Base-by-base conservation (phyloP, 2,113 vertebrate species). In the Mirounga angustirostris region DNA sequence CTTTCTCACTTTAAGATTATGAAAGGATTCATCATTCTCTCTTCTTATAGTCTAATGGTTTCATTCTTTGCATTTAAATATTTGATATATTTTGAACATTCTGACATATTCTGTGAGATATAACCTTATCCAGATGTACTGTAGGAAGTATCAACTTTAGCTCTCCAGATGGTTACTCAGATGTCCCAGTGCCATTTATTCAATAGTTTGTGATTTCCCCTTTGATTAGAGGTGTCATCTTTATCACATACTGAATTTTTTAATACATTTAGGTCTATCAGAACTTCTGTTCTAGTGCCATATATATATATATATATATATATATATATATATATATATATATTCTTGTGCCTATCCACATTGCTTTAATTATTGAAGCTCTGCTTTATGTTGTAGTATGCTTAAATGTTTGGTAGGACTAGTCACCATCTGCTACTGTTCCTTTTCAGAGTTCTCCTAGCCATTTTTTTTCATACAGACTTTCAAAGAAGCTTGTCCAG, bases 1-100 rank as follows among this genome's bases (percentile, higher is more conserved):
- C 91, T 91, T 93, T 36, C 30, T 65, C n/a, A 80, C 6, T 24
- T 91, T 65, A 69, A 43, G 36, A 71, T 95, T 83, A 43, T 79
- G n/a, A 93, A 82, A 87, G 7, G 19, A 91, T 50, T 91, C 24
- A 50, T 18, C 69, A 74, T 1, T 36, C 83, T 95, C 95, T 92
- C 28, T 58, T 33, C 69, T 93, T 40, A 52, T 73, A 91, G 1
- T 30, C 8, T 73, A 71, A 24, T 83, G 16, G 21, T 58, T 85
- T 93, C 74, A 79, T 78, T 87, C 18, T 84, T 94, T 40, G 36
- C 30, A 59, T 84, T 91, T 91, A 91, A 69, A 84, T 79, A n/a
- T 52, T 36, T 84, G 40, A 36, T 54, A 59, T 46, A 94, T 50
- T 65, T 83, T 65, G 19, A 83, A 71, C 24, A 63, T 87, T 93